Evolutionary conservation across 2,797 vertebrate species (phyloP), one percentile per base, ranked within the genome.

Genomic region (Manis crassicaudata): DNA sequence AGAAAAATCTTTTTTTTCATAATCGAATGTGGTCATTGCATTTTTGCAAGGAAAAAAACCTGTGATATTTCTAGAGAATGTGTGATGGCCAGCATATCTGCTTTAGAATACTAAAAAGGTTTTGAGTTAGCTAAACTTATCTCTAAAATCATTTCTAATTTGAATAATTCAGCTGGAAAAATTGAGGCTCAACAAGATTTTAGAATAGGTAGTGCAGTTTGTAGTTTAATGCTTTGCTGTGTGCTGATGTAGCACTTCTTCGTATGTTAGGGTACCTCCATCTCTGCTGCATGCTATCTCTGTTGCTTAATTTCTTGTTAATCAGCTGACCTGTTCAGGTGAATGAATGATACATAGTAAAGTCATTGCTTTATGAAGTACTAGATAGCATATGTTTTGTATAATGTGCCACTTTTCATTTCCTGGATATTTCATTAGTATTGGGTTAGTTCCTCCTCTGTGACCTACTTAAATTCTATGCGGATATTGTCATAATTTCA

Each of bases 401-500:
- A 32, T 83, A 80, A 35, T 87, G 25, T 50, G 16, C 58, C 23
- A 5, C 35, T 23, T 90, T 96, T 11, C 46, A 93, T 81, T 97
- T 94, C 62, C 88, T 65, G 88, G 67, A 80, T 25, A 88, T 88
- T 89, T 40, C 67, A 50, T 85, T 91, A 96, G 37, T 92, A 29
- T 88, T 65, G 96, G 90, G 60, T 43, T 46, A 73, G 20, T 93
- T 92, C 88, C 85, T 81, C 58, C 50, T 62, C 85, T 85, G 8
- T 95, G 85, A 82, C 70, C 52, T 67, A 89, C 90, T 77, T 88
- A 58, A 87, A 88, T 95, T 83, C 93, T 2, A 11, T 23, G 29
- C 25, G 54, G 72, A 80, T 93, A 35, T 83, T 76, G 68, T 91
- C 65, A 88, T 87, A 83, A 79, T 70, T 92, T 98, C 62, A 70